phyloP scores from a whole-genome alignment of 2,888 invertebrate genomes.

The Agrenia bidenticulata region DNA sequence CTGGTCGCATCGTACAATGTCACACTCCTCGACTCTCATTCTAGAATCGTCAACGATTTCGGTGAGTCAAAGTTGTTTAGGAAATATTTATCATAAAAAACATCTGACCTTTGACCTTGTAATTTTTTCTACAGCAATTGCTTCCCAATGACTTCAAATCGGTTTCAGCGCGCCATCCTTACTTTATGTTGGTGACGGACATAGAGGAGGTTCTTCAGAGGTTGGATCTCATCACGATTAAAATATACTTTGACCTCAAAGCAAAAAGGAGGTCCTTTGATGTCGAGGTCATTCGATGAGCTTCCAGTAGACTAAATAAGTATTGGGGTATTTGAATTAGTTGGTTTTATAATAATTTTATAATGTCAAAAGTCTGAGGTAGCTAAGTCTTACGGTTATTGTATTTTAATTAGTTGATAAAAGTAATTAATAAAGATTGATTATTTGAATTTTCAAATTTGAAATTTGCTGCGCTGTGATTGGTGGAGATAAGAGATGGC shows the following conservation, averaged over 20 bases:
- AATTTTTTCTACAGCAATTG: constrained; percentile 36
- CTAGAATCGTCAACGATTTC: constrained; percentile 41
- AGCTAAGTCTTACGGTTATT: no score
- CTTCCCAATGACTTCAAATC: constrained; percentile 44
- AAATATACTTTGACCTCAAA: constrained; percentile 41
- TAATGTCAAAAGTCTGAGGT: no score
- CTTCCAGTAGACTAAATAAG: background rate
- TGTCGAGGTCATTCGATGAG: constrained; percentile 36
- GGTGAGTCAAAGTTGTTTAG: constrained; percentile 21
- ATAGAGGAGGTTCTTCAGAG: constrained; percentile 33
- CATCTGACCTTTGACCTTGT: no score
- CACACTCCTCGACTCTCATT: constrained; percentile 41
- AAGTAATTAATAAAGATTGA: no score
- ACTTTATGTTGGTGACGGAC: constrained; percentile 42
- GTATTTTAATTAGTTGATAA: no score
- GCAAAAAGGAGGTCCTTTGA: constrained; percentile 38
- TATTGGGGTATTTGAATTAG: background rate
- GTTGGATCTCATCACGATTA: constrained; percentile 37
- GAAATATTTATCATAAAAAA: background rate
- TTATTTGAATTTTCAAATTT: no score
- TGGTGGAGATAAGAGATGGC: no score
- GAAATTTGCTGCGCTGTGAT: no score
- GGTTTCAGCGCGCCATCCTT: constrained; percentile 42
- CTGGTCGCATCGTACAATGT: constrained; percentile 42
- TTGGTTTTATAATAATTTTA: no score